Evolutionary conservation across 2,888 invertebrate genomes (phyloP).

Genomic region (Amphipoea lucens): DNA sequence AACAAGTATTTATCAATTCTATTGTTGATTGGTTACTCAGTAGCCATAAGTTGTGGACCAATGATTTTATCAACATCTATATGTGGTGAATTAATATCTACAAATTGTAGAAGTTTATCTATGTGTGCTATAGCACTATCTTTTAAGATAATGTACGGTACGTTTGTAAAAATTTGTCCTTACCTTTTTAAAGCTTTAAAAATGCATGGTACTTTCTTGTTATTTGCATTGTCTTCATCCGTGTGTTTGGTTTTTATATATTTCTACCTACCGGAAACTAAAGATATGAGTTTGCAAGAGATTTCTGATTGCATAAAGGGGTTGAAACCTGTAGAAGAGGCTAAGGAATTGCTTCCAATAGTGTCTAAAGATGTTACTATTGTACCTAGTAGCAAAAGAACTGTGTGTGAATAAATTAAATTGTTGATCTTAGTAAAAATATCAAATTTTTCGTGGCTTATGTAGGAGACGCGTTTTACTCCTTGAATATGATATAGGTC

Average conservation of each 20-base stretch:
- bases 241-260: constrained; percentile 61
- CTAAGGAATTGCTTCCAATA: constrained; percentile 38
- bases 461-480: background rate
- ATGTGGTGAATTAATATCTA: constrained; percentile 68
- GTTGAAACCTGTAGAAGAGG: constrained; percentile 31
- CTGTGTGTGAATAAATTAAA: constrained; percentile 6
- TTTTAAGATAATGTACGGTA: constrained; percentile 53
- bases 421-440: background rate
- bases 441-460: background rate
- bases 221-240: constrained; percentile 63
- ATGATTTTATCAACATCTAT: constrained; percentile 69
- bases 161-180: constrained; percentile 68
- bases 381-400: constrained; percentile 6
- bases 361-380: background rate
- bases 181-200: constrained; percentile 59
- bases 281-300: constrained; percentile 66
- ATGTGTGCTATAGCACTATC: constrained; percentile 55
- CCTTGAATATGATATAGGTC: background rate
- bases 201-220: constrained; percentile 69
- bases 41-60: constrained; percentile 73
- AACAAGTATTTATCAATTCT: constrained; percentile 40
- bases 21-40: constrained; percentile 43
- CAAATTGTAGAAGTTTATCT: constrained; percentile 57
- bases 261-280: constrained; percentile 70
- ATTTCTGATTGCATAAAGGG: constrained; percentile 59